Conservation (phyloP, 2,888 invertebrate genomes). For the Melolontha melolontha region DNA sequence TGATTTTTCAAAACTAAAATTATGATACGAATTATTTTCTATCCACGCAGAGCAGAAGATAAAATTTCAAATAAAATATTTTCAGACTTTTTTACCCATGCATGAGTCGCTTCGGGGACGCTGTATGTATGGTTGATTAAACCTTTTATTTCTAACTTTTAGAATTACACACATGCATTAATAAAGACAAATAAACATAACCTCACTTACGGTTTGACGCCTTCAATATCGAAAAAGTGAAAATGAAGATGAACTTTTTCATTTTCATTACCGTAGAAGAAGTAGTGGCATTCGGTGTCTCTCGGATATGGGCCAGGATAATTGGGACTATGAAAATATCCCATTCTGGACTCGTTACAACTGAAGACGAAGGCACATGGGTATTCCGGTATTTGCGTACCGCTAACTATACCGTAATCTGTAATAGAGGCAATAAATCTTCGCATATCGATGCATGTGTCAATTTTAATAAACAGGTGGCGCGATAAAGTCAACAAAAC, state of each 20-base stretch:
- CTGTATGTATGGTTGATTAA: no score
- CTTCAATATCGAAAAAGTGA: slow-evolving; percentile 94
- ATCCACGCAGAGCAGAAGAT: no score
- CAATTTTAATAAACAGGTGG: neutral
- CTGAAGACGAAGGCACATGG: slow-evolving; percentile 92
- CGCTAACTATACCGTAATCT: slow-evolving; percentile 92
- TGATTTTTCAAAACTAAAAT: no score
- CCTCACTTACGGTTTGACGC: slow-evolving; percentile 87
- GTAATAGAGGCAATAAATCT: slow-evolving; percentile 56
- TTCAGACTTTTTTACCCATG: no score
- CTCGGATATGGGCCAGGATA: slow-evolving; percentile 93
- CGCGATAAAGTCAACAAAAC: neutral
- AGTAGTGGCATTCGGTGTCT: slow-evolving; percentile 91
- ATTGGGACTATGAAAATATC: slow-evolving; percentile 89
- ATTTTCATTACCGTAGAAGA: slow-evolving; percentile 83
- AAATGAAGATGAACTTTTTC: slow-evolving; percentile 88
- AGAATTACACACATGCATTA: neutral
- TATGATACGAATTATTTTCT: no score
- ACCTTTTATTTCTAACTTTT: no score
- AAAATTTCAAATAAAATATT: no score
- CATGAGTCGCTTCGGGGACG: no score
- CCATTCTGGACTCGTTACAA: slow-evolving; percentile 82
- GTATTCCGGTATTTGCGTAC: slow-evolving; percentile 79
- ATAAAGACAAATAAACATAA: neutral
- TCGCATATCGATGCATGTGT: neutral